Percentiles rank a stretch among this genome's conserved stretches.
Evolutionary conservation across 2,888 invertebrate species (phyloP).

Genomic region (Tanypteryx hageni): DNA sequence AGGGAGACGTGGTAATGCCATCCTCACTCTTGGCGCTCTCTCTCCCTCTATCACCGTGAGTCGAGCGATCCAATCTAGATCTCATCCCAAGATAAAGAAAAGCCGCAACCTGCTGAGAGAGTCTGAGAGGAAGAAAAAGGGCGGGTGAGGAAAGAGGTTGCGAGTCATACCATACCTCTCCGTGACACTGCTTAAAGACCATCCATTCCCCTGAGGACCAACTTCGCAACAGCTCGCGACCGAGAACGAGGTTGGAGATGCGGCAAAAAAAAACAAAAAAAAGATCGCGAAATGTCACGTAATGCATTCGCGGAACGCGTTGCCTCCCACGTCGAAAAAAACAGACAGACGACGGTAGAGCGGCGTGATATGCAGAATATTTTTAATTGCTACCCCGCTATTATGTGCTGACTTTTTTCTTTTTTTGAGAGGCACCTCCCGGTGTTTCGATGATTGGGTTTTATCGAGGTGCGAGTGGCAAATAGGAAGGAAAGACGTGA

Average conservation of each 20-base stretch:
- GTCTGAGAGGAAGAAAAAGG: background rate
- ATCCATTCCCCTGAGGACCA: background rate
- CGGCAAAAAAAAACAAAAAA: too few species aligned
- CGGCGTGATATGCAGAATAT: background rate
- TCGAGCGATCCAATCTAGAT: slow-evolving; percentile 56
- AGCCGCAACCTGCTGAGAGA: slow-evolving; percentile 53
- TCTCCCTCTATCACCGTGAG: background rate
- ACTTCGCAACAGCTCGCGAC: background rate
- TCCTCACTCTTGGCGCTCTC: background rate
- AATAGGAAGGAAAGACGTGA: background rate
- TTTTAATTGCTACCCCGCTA: background rate
- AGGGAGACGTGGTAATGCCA: background rate
- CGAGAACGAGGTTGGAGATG: background rate
- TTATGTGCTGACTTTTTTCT: background rate
- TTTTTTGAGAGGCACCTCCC: slow-evolving; percentile 1
- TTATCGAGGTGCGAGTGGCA: background rate
- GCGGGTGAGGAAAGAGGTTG: background rate
- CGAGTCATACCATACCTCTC: background rate
- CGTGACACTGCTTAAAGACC: slow-evolving; percentile 10
- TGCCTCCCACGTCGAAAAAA: background rate
- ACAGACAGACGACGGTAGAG: background rate
- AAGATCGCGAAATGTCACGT: too few species aligned
- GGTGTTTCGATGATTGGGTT: slow-evolving; percentile 26
- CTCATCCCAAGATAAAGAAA: slow-evolving; percentile 47
- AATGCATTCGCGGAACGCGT: too few species aligned